phyloP scores from a whole-genome alignment of 2,113 vertebrate species.

The Grantiella picta region DNA sequence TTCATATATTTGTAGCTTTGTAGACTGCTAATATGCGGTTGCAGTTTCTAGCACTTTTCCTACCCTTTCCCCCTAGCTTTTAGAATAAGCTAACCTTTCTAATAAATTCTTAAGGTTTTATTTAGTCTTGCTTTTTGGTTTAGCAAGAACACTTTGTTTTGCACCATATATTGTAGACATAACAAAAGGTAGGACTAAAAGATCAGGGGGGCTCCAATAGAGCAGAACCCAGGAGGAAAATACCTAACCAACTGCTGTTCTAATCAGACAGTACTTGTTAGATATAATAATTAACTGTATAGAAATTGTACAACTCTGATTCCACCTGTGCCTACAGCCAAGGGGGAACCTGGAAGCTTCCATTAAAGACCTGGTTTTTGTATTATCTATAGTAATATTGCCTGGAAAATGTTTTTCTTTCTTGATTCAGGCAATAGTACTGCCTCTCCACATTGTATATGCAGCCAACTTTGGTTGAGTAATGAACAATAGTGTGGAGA shows the following conservation, averaged over 20 bases:
- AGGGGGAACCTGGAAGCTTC: neutral
- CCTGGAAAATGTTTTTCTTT: neutral
- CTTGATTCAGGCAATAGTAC: neutral
- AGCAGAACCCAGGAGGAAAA: neutral
- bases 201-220: neutral
- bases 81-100: neutral
- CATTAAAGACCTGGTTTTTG: neutral
- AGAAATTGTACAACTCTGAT: neutral
- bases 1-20: neutral
- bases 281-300: neutral
- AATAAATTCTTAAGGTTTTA: neutral
- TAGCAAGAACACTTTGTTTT: neutral
- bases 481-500: slow-evolving; percentile 45
- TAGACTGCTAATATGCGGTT: neutral
- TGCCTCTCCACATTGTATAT: slow-evolving; percentile 66
- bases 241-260: neutral
- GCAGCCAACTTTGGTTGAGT: slow-evolving; percentile 70
- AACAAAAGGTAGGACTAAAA: neutral
- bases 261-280: neutral
- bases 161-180: neutral
- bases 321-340: neutral
- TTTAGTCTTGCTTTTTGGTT: neutral
- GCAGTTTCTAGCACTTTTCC: neutral
- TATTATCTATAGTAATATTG: neutral
- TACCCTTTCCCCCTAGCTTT: neutral